Evolutionary conservation across 2,888 invertebrate species (phyloP).

Genomic region (Meandrusa payeni): DNA sequence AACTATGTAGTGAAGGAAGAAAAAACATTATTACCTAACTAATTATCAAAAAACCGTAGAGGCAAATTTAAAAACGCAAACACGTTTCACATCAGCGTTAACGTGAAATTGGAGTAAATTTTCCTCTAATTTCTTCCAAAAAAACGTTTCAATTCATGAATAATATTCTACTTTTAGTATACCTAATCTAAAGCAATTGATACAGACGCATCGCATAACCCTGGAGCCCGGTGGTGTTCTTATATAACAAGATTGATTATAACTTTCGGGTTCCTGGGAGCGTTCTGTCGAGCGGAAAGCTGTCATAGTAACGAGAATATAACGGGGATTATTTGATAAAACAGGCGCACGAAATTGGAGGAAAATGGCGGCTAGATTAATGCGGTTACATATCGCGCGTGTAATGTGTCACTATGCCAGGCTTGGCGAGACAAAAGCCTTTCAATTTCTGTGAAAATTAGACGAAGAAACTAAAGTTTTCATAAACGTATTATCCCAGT

Average conservation of each 20-base stretch:
- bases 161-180: not conserved
- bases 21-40: too few species aligned
- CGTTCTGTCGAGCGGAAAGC: constrained; percentile 14
- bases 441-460: too few species aligned
- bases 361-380: not conserved
- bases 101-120: too few species aligned
- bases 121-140: too few species aligned
- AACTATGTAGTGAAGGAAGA: too few species aligned
- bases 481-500: too few species aligned
- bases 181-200: constrained; percentile 3
- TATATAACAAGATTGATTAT: constrained; percentile 18
- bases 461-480: too few species aligned
- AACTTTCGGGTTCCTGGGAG: constrained; percentile 4
- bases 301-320: constrained; percentile 17
- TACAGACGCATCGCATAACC: constrained; percentile 3
- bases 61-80: too few species aligned
- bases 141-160: too few species aligned
- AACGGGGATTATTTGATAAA: constrained; percentile 7
- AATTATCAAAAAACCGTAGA: too few species aligned
- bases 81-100: too few species aligned
- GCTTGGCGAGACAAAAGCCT: too few species aligned
- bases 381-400: not conserved
- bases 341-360: constrained; percentile 11
- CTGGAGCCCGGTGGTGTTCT: not conserved
- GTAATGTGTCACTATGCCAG: not conserved